Evolutionary conservation across 2,888 invertebrate genomes (phyloP), one percentile per base, ranked within the genome.

Genomic region (Octodonta nipae): DNA sequence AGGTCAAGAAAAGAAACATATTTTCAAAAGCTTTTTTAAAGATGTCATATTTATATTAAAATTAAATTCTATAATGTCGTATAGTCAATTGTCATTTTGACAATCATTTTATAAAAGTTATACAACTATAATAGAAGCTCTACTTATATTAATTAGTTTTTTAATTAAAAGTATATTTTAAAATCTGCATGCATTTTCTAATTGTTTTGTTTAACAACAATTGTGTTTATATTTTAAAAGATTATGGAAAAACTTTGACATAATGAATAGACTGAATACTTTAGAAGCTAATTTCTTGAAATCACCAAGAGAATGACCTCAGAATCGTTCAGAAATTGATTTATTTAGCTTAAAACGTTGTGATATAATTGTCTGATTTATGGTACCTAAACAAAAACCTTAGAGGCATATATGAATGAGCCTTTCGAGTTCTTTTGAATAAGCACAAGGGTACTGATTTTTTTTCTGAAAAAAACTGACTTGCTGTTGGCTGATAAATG

Each of bases 371-470:
- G 50, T 52, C 50, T 51, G 50, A 41, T 51, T 45, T 44, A 45
- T 45, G 46, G 51, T 55, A 55, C 53, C 53, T 51, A 43, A 43
- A 40, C n/a, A n/a, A n/a, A 22, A 24, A 38, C 33, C 34, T 26
- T 28, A 37, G 39, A 35, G 20, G 38, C 35, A 28, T 15, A 8
- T 28, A 4, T 15, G 11, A 27, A 35, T 26, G 13, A 12, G 12
- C 15, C 12, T 26, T n/a, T 31, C 11, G 20, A 13, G 20, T 43
- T 42, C 41, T 42, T 42, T 46, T 44, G 46, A 41, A 47, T 51
- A 47, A 48, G 51, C 51, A 48, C 51, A 51, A 50, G 43, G 54
- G 53, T 55, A 55, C 55, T 55, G 53, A 55, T 43, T 51, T 52
- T 43, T 44, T 44, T 47, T 50, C 44, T 47, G 43, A 45, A 46